Evolutionary conservation across 2,113 vertebrate genomes (phyloP), one percentile per base, ranked within the genome.

Genomic region (Varanus salvator): DNA sequence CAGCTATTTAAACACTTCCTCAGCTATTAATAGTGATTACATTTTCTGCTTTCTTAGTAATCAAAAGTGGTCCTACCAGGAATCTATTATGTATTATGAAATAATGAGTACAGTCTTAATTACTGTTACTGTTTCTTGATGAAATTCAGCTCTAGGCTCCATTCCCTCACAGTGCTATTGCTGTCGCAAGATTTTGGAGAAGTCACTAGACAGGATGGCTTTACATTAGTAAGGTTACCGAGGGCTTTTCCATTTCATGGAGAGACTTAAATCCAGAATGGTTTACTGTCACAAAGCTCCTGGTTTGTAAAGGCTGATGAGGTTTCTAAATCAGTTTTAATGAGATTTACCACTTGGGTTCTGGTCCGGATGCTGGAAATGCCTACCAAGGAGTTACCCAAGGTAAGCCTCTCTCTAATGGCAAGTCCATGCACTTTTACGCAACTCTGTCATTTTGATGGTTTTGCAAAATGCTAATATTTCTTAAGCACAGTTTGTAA

Each of bases 1-100:
- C 91, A 92, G 86, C 90, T 91, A 34, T 64, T 91, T 87, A 87
- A 94, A 94, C 74, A 90, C 29, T 76, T 84, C 57, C 84, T 89
- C 91, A 90, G 80, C 94, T 93, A 94, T 91, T 90, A 91, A 7
- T 93, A 90, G 27, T 60, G 77, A 34, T 72, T 82, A 74, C 44
- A 90, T 92, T 87, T 94, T 93, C 91, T 95, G 84, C 89, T 94
- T 94, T 76, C 74, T 91, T 92, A 91, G 75, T 34, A 90, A 87
- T 14, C 85, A 84, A 54, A 8, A 66, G 80, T 89, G 76, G 91
- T 80, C 38, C 25, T 92, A 83, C 77, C 85, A 88, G 0, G 0
- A 93, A 90, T 87, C 90, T 12, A 80, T 89, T 89, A 76, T 54
- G 2, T 87, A 88, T 87, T 84, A 89, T 75, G 82, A 93, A 91